These are phyloP conservation scores for Cygnus atratus DNA, from an alignment of 2,113 vertebrate species.

Conservation along the genomic window DNA sequence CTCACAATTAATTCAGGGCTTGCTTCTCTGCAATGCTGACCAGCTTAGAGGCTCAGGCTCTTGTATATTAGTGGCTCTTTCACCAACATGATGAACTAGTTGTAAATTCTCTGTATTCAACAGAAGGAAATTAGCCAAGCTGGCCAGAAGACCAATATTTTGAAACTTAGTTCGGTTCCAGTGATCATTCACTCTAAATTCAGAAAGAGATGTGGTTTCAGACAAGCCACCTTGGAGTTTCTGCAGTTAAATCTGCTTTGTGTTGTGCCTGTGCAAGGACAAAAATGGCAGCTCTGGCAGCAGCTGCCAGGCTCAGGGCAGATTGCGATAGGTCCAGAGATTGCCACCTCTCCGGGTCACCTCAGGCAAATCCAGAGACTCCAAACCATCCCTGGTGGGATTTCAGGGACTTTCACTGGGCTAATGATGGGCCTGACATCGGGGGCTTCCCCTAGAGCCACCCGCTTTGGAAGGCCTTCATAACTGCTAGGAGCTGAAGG, in stretches of 20 bases:
- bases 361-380: background rate
- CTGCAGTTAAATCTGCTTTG: background rate
- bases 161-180: background rate
- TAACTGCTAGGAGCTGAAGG: background rate
- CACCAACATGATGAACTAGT: background rate
- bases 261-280: background rate
- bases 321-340: background rate
- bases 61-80: background rate
- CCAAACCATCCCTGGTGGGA: fast-evolving
- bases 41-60: background rate
- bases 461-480: background rate
- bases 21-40: background rate
- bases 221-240: background rate
- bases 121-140: background rate
- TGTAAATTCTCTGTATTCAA: background rate
- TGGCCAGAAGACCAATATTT: background rate
- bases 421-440: background rate
- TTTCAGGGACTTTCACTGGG: background rate
- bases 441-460: background rate
- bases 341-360: background rate
- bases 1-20: background rate
- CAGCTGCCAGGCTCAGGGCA: background rate
- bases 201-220: background rate
- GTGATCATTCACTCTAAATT: background rate
- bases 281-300: background rate